Percentiles rank a stretch among this genome's conserved stretches.
Evolutionary conservation across 2,113 vertebrate genomes (phyloP).

Genomic region (Symphodus melops): DNA sequence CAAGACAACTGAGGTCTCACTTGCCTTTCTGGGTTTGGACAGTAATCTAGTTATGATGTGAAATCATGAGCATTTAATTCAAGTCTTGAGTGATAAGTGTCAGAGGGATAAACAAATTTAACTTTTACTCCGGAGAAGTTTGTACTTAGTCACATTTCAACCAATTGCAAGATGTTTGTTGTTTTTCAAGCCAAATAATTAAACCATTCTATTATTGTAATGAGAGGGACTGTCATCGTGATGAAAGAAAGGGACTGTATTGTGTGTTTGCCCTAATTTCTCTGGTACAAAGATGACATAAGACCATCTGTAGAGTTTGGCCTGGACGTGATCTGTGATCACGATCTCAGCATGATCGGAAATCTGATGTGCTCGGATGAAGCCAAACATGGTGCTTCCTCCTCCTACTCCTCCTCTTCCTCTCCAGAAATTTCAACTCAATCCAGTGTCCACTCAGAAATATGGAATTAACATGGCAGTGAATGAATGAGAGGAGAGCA

Average conservation of each 20-base stretch:
- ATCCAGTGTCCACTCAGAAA: slow-evolving; percentile 58
- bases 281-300: slow-evolving; percentile 34
- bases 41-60: too few relatives aligned
- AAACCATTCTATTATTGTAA: neutral
- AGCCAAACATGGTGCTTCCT: slow-evolving; percentile 78
- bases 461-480: slow-evolving; percentile 58
- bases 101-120: too few relatives aligned
- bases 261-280: neutral
- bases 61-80: too few relatives aligned
- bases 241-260: neutral
- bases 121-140: neutral
- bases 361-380: slow-evolving; percentile 57
- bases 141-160: neutral
- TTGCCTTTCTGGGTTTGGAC: too few relatives aligned
- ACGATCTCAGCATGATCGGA: slow-evolving; percentile 63
- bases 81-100: too few relatives aligned
- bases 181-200: neutral
- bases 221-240: neutral
- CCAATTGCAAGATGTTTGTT: neutral
- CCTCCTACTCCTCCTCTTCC: slow-evolving; percentile 45
- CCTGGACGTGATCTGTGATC: slow-evolving; percentile 59
- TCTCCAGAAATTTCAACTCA: slow-evolving; percentile 44
- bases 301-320: slow-evolving; percentile 60
- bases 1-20: too few relatives aligned
- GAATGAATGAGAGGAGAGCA: slow-evolving; percentile 74